Percentiles rank a stretch among this genome's conserved stretches.
Conservation (phyloP, 2,888 invertebrate species). For the Acanthosepion lycidas region DNA sequence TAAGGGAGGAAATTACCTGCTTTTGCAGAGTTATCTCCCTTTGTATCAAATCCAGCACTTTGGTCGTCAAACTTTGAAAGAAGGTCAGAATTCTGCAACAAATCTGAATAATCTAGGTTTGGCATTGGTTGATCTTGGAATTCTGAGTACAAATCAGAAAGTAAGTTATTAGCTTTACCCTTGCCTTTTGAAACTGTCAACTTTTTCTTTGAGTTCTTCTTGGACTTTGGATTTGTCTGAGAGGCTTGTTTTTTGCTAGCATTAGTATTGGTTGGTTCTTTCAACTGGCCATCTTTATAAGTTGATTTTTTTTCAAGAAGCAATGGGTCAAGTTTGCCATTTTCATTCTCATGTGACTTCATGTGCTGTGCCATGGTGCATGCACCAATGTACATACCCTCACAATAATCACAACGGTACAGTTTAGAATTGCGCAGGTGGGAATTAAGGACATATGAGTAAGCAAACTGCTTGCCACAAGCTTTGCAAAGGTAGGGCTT, state of each 20-base stretch:
- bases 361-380: not conserved
- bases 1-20: not conserved
- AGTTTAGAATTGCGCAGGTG: not conserved
- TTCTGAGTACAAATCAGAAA: not conserved
- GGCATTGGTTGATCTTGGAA: not conserved
- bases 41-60: not conserved
- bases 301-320: not conserved
- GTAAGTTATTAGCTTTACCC: not conserved
- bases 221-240: not conserved
- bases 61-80: not conserved
- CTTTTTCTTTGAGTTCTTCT: not conserved
- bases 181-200: not conserved
- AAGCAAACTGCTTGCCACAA: not conserved
- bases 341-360: not conserved
- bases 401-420: constrained; percentile 14
- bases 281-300: not conserved
- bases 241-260: not conserved
- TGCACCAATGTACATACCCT: not conserved
- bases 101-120: not conserved
- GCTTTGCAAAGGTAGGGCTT: constrained; percentile 8
- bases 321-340: not conserved
- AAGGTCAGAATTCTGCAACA: not conserved
- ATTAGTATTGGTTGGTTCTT: not conserved
- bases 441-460: constrained; percentile 34
- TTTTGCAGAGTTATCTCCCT: not conserved